Evolutionary conservation across 1,140 invertebrate genomes (phyloP).

Genomic region (Drosophila biarmipes): DNA sequence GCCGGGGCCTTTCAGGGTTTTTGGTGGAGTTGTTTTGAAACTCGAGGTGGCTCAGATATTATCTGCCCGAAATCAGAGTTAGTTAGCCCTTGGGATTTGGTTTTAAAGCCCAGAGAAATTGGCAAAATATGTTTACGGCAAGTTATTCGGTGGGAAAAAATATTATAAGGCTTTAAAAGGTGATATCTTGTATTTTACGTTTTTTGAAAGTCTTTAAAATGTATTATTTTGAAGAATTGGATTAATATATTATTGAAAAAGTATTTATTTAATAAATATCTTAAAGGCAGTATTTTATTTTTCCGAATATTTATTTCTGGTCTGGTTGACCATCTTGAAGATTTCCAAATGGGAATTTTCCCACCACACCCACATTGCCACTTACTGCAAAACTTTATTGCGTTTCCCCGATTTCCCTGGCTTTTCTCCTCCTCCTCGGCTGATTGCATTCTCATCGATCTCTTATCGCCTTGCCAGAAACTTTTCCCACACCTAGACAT

Average conservation of each 20-base stretch:
- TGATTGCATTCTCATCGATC: constrained; percentile 46
- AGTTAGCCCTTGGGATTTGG: not conserved
- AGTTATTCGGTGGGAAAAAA: not conserved
- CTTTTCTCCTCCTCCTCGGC: not conserved
- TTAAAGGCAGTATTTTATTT: too few species aligned
- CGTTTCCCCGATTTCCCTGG: not conserved
- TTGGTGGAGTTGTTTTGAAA: constrained; percentile 10
- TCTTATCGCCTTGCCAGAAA: constrained; percentile 45
- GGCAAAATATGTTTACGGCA: not conserved
- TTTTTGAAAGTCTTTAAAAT: too few species aligned
- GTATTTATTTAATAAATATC: too few species aligned
- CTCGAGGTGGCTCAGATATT: constrained; percentile 4
- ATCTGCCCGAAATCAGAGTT: not conserved
- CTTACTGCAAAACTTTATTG: not conserved
- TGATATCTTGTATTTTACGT: too few species aligned
- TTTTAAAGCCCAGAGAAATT: not conserved
- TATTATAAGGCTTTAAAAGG: too few species aligned
- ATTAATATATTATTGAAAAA: too few species aligned
- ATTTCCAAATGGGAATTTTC: not conserved
- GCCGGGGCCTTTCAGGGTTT: too few species aligned
- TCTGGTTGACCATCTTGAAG: not conserved
- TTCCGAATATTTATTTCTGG: too few species aligned
- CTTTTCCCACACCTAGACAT: constrained; percentile 49
- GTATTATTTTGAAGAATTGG: too few species aligned
- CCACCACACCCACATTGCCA: not conserved